Evolutionary conservation across 2,888 invertebrate genomes (phyloP).

Genomic region (Mimachlamys varia): DNA sequence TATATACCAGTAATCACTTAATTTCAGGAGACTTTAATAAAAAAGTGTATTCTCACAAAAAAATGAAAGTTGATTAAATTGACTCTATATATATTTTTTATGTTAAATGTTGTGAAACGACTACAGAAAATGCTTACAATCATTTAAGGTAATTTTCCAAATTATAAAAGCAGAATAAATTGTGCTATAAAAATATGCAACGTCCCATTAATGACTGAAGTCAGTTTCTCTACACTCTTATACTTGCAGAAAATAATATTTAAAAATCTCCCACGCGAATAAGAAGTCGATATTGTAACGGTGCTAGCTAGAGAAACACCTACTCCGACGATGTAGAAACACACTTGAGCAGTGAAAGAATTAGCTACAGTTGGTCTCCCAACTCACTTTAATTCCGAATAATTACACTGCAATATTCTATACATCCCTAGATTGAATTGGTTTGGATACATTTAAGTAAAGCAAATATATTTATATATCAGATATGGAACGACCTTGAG

Average conservation of each 20-base stretch:
- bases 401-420: not conserved
- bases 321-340: not conserved
- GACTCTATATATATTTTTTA: too few relatives aligned
- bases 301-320: too few relatives aligned
- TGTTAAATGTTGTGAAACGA: too few relatives aligned
- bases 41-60: too few relatives aligned
- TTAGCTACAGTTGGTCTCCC: not conserved
- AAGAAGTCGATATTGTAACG: not conserved
- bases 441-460: not conserved
- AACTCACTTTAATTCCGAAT: not conserved
- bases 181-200: not conserved
- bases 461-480: constrained; percentile 31
- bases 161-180: not conserved
- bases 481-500: constrained; percentile 14
- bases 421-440: not conserved
- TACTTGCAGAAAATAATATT: not conserved
- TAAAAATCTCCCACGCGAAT: not conserved
- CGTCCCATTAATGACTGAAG: not conserved
- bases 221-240: not conserved
- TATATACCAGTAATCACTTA: too few relatives aligned
- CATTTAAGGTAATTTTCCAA: not conserved
- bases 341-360: not conserved
- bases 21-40: too few relatives aligned
- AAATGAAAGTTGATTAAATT: too few relatives aligned
- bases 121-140: not conserved